These are phyloP conservation scores for Entosphenus tridentatus DNA, from an alignment of 2,113 vertebrate species.

Conservation along the genomic window DNA sequence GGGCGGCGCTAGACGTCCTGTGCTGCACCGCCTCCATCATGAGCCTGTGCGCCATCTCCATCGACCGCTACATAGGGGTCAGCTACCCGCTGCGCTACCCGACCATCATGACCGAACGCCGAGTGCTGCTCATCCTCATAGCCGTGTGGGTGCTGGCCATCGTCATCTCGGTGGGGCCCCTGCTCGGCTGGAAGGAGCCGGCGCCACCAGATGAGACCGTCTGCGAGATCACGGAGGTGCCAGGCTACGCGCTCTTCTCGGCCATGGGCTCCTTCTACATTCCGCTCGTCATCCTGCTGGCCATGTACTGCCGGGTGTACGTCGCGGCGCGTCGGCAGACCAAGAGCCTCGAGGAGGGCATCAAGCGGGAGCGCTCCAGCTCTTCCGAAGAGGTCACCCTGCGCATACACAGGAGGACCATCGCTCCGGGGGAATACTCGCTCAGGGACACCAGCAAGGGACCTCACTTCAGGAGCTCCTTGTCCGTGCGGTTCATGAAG, in stretches of 20 bases:
- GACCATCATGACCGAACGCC: constrained; percentile 75
- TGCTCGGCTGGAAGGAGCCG: constrained; percentile 88
- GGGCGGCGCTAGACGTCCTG: constrained; percentile 90
- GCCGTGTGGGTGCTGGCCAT: constrained; percentile 64
- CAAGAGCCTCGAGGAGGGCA: constrained; percentile 63
- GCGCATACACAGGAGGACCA: constrained; percentile 58
- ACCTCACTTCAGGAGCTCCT: constrained; percentile 62
- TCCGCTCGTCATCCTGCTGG: constrained; percentile 66
- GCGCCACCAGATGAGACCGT: constrained; percentile 54
- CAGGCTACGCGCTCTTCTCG: constrained; percentile 82
- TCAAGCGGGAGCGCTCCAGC: constrained; percentile 68
- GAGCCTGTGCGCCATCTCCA: constrained; percentile 84
- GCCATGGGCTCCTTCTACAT: constrained; percentile 92
- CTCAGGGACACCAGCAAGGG: constrained; percentile 34
- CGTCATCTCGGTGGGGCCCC: constrained; percentile 76
- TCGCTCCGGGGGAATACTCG: constrained; percentile 32
- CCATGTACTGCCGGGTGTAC: constrained; percentile 91
- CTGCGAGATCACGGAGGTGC: constrained; percentile 81
- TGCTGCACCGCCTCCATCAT: constrained; percentile 97
- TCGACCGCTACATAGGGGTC: constrained; percentile 87
- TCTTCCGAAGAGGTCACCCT: constrained; percentile 68
- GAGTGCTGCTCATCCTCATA: constrained; percentile 49
- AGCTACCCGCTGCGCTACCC: constrained; percentile 89
- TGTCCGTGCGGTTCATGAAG: constrained; percentile 75
- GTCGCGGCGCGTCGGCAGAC: constrained; percentile 83